Conservation (phyloP, 2,888 invertebrate species). For the Shargacucullia verbasci region DNA sequence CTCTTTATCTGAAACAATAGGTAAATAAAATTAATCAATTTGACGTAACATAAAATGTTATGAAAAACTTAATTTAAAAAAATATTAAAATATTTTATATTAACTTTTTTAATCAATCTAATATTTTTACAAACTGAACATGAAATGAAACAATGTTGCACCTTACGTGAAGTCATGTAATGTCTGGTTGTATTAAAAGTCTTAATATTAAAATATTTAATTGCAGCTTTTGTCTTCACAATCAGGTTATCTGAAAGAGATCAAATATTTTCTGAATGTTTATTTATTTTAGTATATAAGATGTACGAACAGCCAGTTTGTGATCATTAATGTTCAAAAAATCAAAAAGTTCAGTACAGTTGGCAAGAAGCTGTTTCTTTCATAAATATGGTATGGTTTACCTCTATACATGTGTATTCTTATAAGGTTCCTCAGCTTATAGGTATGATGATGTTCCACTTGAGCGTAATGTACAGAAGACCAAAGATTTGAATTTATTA, state of each 20-base stretch:
- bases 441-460: slow-evolving; percentile 37
- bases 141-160: neutral
- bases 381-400: slow-evolving; percentile 37
- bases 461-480: slow-evolving; percentile 47
- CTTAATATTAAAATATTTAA: slow-evolving; percentile 58
- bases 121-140: too few species aligned
- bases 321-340: too few species aligned
- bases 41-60: too few species aligned
- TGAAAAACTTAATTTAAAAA: too few species aligned
- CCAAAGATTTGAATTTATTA: slow-evolving; percentile 66
- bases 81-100: too few species aligned
- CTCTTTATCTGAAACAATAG: slow-evolving; percentile 9
- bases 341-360: too few species aligned
- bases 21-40: neutral
- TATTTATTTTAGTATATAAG: too few species aligned
- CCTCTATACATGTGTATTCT: slow-evolving; percentile 67
- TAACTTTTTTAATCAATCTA: too few species aligned
- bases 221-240: slow-evolving; percentile 43
- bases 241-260: slow-evolving; percentile 66
- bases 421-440: slow-evolving; percentile 35
- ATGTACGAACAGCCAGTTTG: too few species aligned
- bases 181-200: slow-evolving; percentile 17
- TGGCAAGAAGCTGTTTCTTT: too few species aligned
- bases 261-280: neutral
- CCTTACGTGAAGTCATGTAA: slow-evolving; percentile 31